Base-by-base conservation (phyloP, 1,140 invertebrate genomes). In the Eupristina koningsbergeri region DNA sequence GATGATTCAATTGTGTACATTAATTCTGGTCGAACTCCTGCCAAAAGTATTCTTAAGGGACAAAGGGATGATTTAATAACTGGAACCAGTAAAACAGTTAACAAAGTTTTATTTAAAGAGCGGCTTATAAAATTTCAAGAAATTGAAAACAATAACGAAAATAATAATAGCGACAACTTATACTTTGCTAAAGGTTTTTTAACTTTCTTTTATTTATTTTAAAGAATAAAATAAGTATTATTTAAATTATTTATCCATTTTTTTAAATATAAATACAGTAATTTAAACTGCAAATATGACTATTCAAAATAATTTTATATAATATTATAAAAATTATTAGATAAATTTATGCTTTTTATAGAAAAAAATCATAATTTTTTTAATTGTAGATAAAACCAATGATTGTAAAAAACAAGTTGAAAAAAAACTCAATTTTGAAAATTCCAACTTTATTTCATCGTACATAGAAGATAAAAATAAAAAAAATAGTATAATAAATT, bases 41-140 rank as follows among this genome's bases (percentile, higher is more conserved):
- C 86, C 0, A 91, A 88, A 61, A 85, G 91, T 45, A 92, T 93
- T 84, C 75, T 93, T n/a, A 92, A 93, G 58, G 86, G 84, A 74
- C 47, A 50, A 50, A 88, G 86, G 29, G 83, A 87, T 50, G 85
- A 80, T 0, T 17, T 74, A n/a, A 29, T 22, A 50, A 71, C 22
- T 29, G n/a, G 3, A 22, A 64, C 69, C 2, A 45, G n/a, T 1
- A 89, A 86, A 80, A 87, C 86, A 0, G 29, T 74, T 0, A 87
- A 87, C 2, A 89, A 87, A 45, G 88, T 87, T 3, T 83, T 84
- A 53, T 86, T 86, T 26, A 85, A 90, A 83, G 78, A 67, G 69
- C 41, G 81, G 41, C 64, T 36, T 5, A 50, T n/a, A 11, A 75
- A 85, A 47, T 41, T 78, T 47, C n/a, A 69, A 47, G 39, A 61